phyloP scores from a whole-genome alignment of 2,113 vertebrate species.

The Pangasianodon gigas region DNA sequence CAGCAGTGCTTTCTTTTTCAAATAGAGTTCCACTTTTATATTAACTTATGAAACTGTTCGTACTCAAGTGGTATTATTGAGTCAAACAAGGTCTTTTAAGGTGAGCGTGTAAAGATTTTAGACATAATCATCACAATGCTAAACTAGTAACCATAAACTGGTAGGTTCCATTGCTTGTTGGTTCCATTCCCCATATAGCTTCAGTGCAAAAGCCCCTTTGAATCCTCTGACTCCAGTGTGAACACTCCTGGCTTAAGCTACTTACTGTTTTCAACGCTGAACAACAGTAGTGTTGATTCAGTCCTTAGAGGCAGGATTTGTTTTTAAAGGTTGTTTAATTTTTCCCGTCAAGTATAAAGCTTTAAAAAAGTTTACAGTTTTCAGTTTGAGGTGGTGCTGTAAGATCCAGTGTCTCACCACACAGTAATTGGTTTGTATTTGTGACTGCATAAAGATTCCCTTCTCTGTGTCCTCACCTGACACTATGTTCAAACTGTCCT shows the following conservation, averaged over 20 bases:
- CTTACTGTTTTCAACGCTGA: neutral
- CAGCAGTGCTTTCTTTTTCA: too few species aligned
- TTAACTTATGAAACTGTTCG: neutral
- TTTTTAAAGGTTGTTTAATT: neutral
- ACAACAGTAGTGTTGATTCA: neutral
- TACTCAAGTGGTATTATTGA: neutral
- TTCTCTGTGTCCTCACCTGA: neutral
- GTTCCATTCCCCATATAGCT: neutral
- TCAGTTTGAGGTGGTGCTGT: neutral
- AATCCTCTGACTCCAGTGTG: neutral
- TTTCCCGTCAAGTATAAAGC: neutral
- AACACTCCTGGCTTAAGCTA: neutral
- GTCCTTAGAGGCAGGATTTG: neutral
- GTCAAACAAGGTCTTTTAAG: neutral
- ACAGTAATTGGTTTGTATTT: too few species aligned
- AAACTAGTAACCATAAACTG: neutral
- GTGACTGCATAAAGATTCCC: neutral
- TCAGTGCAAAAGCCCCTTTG: neutral
- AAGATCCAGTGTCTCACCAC: neutral
- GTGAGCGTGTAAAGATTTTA: neutral
- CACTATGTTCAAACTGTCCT: neutral
- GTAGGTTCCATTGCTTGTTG: neutral
- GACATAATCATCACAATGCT: neutral
- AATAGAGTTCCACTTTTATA: neutral
- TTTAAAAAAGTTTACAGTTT: neutral